phyloP scores from a whole-genome alignment of 2,113 vertebrate species.

The Tachysurus fulvidraco region DNA sequence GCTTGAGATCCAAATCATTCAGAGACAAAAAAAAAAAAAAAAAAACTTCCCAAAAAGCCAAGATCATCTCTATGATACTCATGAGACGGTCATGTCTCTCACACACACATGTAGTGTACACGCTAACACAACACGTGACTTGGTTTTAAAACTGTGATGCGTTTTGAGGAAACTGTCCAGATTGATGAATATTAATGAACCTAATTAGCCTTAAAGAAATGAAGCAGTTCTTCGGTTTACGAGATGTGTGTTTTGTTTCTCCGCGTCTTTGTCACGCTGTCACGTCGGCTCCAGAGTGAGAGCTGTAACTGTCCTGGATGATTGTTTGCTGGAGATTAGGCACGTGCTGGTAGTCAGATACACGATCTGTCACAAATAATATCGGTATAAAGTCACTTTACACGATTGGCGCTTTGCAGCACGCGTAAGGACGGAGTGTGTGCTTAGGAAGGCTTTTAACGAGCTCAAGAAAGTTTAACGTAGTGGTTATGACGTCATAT shows the following conservation, averaged over 20 bases:
- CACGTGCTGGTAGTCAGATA: background rate
- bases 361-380: background rate
- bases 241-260: background rate
- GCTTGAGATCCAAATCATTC: background rate
- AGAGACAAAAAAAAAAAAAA: background rate
- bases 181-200: background rate
- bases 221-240: background rate
- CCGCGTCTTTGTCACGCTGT: background rate
- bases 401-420: background rate
- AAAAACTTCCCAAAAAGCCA: background rate
- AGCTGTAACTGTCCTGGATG: background rate
- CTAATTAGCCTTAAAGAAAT: background rate
- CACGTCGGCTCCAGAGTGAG: background rate
- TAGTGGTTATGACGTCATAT: background rate
- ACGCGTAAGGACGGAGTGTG: background rate
- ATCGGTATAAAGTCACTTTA: background rate
- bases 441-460: too few species aligned
- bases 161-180: background rate
- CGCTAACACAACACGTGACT: background rate
- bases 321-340: background rate
- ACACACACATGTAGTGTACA: background rate
- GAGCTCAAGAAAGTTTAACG: background rate
- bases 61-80: background rate
- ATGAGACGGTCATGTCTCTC: background rate
- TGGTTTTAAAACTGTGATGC: background rate